Percentiles rank a stretch among this genome's conserved stretches.
Evolutionary conservation across 2,113 vertebrate genomes (phyloP).

Genomic region (Bettongia penicillata): DNA sequence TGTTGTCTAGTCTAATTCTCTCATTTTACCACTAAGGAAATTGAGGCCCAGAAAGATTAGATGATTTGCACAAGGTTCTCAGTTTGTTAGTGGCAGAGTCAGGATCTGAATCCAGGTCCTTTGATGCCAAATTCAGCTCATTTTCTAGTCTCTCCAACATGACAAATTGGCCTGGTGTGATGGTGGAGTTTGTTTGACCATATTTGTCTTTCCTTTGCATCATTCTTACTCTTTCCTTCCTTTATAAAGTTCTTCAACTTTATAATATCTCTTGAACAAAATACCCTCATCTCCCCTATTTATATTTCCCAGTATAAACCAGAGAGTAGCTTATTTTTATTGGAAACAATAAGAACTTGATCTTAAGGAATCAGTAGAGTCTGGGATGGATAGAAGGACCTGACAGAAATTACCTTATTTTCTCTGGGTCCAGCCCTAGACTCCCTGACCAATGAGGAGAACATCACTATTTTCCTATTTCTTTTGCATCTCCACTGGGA

Average conservation of each 20-base stretch:
- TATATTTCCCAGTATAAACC: neutral
- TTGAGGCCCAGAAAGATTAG: neutral
- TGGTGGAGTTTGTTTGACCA: neutral
- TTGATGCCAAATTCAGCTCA: neutral
- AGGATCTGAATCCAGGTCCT: neutral
- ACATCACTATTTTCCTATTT: neutral
- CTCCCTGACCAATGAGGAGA: neutral
- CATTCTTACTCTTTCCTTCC: neutral
- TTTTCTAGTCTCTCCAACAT: neutral
- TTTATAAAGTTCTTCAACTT: neutral
- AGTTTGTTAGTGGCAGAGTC: neutral
- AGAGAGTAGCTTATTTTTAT: neutral
- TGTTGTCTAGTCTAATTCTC: neutral
- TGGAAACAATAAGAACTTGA: neutral
- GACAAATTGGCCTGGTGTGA: neutral
- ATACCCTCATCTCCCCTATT: neutral
- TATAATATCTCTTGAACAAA: neutral
- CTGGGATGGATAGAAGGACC: neutral
- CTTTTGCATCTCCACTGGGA: neutral
- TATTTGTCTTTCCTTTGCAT: neutral
- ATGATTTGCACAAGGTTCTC: neutral
- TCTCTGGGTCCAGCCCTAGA: neutral
- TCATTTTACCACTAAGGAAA: neutral
- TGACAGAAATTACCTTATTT: neutral
- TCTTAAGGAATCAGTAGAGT: neutral